phyloP scores from a whole-genome alignment of 2,888 invertebrate species.

The Perdita meconis region DNA sequence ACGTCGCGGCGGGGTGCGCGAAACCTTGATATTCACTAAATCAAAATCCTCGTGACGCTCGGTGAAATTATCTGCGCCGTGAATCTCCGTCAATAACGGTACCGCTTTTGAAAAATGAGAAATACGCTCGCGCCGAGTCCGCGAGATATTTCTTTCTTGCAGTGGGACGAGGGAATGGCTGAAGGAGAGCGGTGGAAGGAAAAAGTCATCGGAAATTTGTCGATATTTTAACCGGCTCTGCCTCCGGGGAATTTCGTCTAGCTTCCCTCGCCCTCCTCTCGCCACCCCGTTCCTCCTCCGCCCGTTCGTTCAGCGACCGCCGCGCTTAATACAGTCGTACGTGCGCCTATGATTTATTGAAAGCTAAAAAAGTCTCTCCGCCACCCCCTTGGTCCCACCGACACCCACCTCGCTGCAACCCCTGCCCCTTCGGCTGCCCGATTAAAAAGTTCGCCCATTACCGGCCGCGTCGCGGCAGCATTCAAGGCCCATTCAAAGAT shows the following conservation, averaged over 20 bases:
- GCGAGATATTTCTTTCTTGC: slow-evolving; percentile 53
- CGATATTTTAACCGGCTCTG: slow-evolving; percentile 60
- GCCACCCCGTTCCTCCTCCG: neutral
- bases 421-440: slow-evolving; percentile 51
- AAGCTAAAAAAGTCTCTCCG: slow-evolving; percentile 61
- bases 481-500: slow-evolving; percentile 74
- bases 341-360: slow-evolving; percentile 76
- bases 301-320: slow-evolving; percentile 32
- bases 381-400: too few relatives aligned
- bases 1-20: slow-evolving; percentile 12
- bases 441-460: slow-evolving; percentile 78
- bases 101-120: slow-evolving; percentile 54
- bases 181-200: neutral
- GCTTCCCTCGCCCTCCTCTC: slow-evolving; percentile 11
- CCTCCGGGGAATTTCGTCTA: slow-evolving; percentile 57
- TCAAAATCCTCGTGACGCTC: slow-evolving; percentile 45
- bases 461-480: slow-evolving; percentile 60
- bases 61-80: slow-evolving; percentile 51
- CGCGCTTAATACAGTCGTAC: slow-evolving; percentile 59
- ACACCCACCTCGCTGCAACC: too few relatives aligned
- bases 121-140: slow-evolving; percentile 36
- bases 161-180: neutral
- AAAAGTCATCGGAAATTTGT: slow-evolving; percentile 63
- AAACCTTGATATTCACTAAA: slow-evolving; percentile 41
- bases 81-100: slow-evolving; percentile 50